Evolutionary conservation across 2,888 invertebrate species (phyloP), one percentile per base, ranked within the genome.

Genomic region (Phalera bucephala): DNA sequence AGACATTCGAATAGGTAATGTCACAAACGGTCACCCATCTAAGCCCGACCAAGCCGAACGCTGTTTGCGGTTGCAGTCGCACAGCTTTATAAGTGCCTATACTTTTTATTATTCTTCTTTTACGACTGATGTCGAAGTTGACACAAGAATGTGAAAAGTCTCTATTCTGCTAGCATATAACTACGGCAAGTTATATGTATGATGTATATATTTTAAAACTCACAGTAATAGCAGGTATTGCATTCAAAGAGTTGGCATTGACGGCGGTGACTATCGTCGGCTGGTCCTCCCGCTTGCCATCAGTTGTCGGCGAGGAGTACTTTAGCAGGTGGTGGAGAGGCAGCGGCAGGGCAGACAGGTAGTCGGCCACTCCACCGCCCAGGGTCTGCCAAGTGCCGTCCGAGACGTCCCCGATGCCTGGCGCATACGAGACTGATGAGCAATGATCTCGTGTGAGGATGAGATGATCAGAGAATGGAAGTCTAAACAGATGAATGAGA

Each of bases 241-340:
- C 39, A 12, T 79, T 75, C 43, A 83, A 43, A 1, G 72, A 49
- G 35, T 80, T 82, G 0, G 73, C 55, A 15, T 79, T 61, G 59
- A 91, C 74, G 64, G 91, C 65, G 55, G 92, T 54, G 62, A 91
- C 79, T 59, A 91, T 72, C 59, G 91, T 59, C 45, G 88, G 90
- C 67, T 82, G 88, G 45, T 80, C 93, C 57, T 95, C 95, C 51
- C 95, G 94, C 70, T 95, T 95, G 44, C 93, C 93, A 42, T 92
- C 94, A 5, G 17, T 35, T 0, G 94, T 93, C 0, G 95, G 95
- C 0, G 76, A 43, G 1, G 95, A 95, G 79, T 96, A 96, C 76
- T 95, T 96, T 21, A 96, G 91, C 56, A 96, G 94, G 73, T 96
- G 96, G 71, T 96, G 96, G 33, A 96, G 82, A 14, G 95, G 95